Evolutionary conservation across 2,888 invertebrate species (phyloP), one percentile per base, ranked within the genome.

Genomic region (Tetramorium bicarinatum): DNA sequence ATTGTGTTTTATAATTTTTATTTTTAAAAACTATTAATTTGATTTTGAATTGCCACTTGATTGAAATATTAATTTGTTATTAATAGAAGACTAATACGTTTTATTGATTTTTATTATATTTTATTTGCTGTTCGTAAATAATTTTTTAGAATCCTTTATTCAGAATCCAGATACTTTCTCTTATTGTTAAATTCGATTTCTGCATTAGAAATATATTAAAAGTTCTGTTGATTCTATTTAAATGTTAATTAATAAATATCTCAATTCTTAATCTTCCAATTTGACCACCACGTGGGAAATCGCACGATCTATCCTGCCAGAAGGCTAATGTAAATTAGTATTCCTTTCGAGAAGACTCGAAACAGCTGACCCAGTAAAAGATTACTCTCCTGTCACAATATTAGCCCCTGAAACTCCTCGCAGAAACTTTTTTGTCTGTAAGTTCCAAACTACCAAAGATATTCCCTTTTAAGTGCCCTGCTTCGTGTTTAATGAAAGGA

Each of bases 301-400:
- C 59, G 44, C 21, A 34, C 54, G 56, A 69, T 79, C 47, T 18
- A 44, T 44, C 25, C 15, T 21, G 44, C 59, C 47, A 47, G 13
- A 25, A 72, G 47, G 72, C 47, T n/a, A 18, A 74, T 72, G 75
- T 38, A 72, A 80, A 74, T 80, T 80, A 72, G 59, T 80, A 80
- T 80, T 80, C 47, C n/a, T 61, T 47, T 80, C 25, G 18, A 47
- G 25, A 9, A 38, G 59, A 38, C 34, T 47, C 47, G 59, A n/a
- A 59, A 79, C 59, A 72, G 47, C 59, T 80, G 75, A 80, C 74
- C 74, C 74, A 72, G 34, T 79, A 44, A 80, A 59, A 80, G 59
- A 80, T 80, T 80, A 80, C 47, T 54, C 59, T 64, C 41, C 47
- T 80, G 47, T 80, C 79, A 74, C 74, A 74, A 72, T 72, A 80